phyloP scores from a whole-genome alignment of 2,797 vertebrate genomes.

The Malurus splendens region DNA sequence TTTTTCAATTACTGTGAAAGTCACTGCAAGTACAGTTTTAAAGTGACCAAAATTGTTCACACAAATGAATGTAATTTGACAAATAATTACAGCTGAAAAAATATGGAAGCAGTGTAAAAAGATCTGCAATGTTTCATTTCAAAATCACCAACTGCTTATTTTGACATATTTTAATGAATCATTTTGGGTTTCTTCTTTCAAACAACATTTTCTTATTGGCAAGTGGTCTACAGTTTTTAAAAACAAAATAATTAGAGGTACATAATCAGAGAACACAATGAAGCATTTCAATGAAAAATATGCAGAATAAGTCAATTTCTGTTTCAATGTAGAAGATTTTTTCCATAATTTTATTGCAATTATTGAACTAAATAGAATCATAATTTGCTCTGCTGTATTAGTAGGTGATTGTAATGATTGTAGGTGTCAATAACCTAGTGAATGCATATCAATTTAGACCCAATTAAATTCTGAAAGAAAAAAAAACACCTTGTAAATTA shows the following conservation, averaged over 20 bases:
- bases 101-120: constrained; percentile 17
- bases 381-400: neutral
- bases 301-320: neutral
- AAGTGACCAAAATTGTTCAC: constrained; percentile 23
- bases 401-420: neutral
- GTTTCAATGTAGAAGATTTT: neutral
- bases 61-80: constrained; percentile 22
- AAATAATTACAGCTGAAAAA: constrained; percentile 37
- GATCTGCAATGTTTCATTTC: constrained; percentile 30
- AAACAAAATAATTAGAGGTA: neutral
- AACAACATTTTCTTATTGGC: neutral
- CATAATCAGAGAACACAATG: neutral
- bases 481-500: neutral
- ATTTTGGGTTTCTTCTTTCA: constrained; percentile 20
- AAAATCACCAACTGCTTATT: constrained; percentile 46
- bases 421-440: neutral
- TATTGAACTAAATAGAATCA: neutral
- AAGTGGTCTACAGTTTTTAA: neutral
- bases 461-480: neutral
- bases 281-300: neutral
- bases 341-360: neutral
- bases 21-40: neutral
- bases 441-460: neutral
- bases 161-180: constrained; percentile 52
- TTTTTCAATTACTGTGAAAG: constrained; percentile 14